A percentile compares a stretch with the other conserved stretches of the same genome.
Conservation (phyloP, 2,113 vertebrate species). For the Cyrtonyx montezumae region DNA sequence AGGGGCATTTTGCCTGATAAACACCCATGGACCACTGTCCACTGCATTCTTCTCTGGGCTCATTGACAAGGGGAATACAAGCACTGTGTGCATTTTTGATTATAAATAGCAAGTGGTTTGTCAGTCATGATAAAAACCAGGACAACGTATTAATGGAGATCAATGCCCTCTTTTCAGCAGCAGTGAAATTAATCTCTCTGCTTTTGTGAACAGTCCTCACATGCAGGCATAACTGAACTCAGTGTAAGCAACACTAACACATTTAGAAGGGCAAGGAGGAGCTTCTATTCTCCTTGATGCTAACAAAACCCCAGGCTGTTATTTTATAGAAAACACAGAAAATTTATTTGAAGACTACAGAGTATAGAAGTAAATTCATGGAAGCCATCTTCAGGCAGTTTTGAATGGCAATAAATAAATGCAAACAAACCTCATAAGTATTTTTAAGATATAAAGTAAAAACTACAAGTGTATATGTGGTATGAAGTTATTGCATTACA, state of each 20-base stretch:
- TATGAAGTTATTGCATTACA: slow-evolving; percentile 12
- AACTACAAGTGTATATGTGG: neutral
- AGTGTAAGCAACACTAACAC: neutral
- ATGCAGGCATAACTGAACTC: neutral
- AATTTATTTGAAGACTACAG: no score
- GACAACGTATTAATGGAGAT: neutral
- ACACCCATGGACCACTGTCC: neutral
- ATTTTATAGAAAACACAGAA: neutral
- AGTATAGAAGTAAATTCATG: neutral
- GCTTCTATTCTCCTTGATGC: neutral
- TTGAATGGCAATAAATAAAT: slow-evolving; percentile 43
- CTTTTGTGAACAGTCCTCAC: neutral
- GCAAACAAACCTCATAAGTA: neutral
- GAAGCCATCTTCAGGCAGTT: slow-evolving; percentile 8
- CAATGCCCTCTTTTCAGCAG: neutral
- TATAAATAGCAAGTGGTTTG: neutral
- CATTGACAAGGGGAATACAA: neutral
- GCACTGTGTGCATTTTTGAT: neutral
- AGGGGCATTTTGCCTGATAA: neutral
- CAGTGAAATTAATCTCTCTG: neutral
- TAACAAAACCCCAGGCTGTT: neutral
- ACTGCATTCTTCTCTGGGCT: neutral
- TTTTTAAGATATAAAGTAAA: neutral
- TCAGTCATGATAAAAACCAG: neutral
- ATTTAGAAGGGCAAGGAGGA: neutral